Base-by-base conservation (phyloP, 1,140 invertebrate species). In the Brachionus rubens region DNA sequence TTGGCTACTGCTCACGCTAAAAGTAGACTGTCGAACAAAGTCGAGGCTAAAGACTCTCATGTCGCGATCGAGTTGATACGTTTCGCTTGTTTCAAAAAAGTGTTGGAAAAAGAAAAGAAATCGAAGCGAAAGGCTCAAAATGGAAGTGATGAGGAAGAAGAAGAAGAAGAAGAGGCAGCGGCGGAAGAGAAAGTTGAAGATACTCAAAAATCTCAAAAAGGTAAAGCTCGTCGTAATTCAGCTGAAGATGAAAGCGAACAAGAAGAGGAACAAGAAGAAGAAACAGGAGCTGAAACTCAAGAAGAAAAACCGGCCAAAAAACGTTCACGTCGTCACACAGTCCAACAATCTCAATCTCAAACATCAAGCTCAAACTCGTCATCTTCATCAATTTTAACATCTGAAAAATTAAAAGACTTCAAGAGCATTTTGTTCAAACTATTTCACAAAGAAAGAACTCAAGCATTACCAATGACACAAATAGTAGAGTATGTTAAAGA, bases 1-100 rank as follows among this genome's bases (percentile, higher is more conserved):
- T 86, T 99, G 68, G 88, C 96, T 0, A 99, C 96, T 0, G 96
- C 97, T n/a, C 95, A 98, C 87, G 96, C 97, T 4, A 96, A 97
- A 82, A 91, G 92, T 26, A 87, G 96, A 43, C 87, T 99, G 72
- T 93, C 92, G 33, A 91, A 90, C 78, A 88, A 87, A 14, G 90
- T 99, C 1, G 89, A 90, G 10, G 85, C 87, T 0, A 88, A 90
- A 28, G 97, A 99, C 87, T 95, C 96, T 0, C 85, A 90, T 75
- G 89, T 91, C 41, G 96, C 96, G 16, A 96, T 98, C 78, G 92
- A 98, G 80, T 86, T 99, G 0, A 90, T 99, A n/a, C 91, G 98
- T 78, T 99, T 89, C 85, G 96, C 96, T 0, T 95, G 93, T 83
- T 99, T 99, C 85, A 98, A 99, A 83, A 93, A 92, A 84, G 92